These are phyloP conservation scores for Anniella stebbinsi DNA, from an alignment of 2,797 vertebrate genomes.

Conservation along the genomic window DNA sequence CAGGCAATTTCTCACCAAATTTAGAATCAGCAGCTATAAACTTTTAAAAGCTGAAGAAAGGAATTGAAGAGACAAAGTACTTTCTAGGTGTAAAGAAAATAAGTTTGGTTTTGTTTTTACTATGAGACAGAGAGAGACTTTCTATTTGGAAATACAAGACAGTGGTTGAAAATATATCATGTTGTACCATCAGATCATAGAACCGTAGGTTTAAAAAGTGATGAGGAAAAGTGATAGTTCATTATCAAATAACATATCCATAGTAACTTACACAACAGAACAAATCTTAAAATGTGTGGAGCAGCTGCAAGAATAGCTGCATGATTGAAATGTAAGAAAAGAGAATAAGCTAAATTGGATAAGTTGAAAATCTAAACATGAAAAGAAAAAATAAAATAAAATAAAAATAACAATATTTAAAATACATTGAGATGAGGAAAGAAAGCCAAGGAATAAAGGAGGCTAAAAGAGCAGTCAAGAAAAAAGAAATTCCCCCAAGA, in stretches of 20 bases:
- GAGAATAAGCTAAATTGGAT: not conserved
- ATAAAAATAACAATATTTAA: not conserved
- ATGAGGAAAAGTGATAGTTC: not conserved
- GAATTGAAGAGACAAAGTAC: not conserved
- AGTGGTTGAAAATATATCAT: not conserved
- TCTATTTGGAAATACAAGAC: not conserved
- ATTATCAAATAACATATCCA: not conserved
- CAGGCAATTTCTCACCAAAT: not conserved
- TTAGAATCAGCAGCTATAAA: not conserved
- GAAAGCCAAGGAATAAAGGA: not conserved
- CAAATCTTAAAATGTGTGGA: not conserved
- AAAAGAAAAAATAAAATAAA: not conserved
- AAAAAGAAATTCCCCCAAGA: not conserved
- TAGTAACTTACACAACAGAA: not conserved
- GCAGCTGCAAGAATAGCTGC: not conserved
- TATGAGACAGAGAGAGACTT: not conserved
- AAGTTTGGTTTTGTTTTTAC: not conserved
- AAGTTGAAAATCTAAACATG: not conserved
- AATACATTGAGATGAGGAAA: not conserved
- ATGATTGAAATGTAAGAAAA: not conserved
- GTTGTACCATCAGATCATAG: not conserved
- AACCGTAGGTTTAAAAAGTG: not conserved
- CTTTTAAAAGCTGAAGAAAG: not conserved
- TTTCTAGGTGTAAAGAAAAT: not conserved
- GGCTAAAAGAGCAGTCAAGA: not conserved